These are phyloP conservation scores for Pavo muticus DNA, from an alignment of 2,113 vertebrate species.

Conservation along the genomic window DNA sequence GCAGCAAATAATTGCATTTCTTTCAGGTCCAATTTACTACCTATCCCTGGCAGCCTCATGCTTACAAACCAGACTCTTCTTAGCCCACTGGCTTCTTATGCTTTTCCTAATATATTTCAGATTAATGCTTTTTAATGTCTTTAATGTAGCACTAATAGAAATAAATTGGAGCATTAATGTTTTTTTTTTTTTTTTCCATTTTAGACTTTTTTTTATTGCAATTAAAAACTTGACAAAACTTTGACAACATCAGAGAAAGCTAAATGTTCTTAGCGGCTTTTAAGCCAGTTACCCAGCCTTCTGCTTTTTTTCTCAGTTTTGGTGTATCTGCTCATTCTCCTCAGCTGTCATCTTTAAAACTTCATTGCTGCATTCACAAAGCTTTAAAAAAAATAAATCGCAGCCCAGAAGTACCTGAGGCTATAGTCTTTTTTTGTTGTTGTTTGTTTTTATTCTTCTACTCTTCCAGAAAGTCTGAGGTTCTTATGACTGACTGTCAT, in stretches of 20 bases:
- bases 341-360: background rate
- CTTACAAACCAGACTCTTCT: slow-evolving; percentile 24
- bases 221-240: background rate
- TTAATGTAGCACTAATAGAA: background rate
- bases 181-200: background rate
- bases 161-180: background rate
- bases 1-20: background rate
- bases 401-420: background rate
- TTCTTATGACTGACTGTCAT: slow-evolving; percentile 4
- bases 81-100: background rate
- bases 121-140: slow-evolving; percentile 7
- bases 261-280: slow-evolving; percentile 13
- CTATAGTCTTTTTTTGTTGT: background rate
- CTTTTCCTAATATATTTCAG: slow-evolving; percentile 11
- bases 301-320: slow-evolving; percentile 11
- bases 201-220: background rate
- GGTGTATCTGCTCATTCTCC: background rate
- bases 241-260: background rate
- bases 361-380: background rate
- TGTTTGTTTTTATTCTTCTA: background rate
- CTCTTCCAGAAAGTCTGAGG: background rate
- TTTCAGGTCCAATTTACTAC: background rate
- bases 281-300: background rate
- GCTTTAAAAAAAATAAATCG: background rate
- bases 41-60: background rate